Conservation (phyloP, 2,113 vertebrate species). For the Pollachius pollachius region DNA sequence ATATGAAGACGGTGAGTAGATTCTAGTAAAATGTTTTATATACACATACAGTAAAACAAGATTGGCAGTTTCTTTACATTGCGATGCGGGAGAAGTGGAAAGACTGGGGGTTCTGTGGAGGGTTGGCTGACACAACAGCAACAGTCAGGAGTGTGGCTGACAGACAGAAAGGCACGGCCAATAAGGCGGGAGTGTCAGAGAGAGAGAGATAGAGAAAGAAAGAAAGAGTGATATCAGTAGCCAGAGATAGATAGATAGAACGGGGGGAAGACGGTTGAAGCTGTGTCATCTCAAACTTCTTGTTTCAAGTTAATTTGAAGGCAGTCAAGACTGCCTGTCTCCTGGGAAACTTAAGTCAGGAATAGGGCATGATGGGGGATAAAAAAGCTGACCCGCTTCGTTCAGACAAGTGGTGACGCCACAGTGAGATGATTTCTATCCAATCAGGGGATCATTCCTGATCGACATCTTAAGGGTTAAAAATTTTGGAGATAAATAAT, state of each 20-base stretch:
- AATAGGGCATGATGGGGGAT: conserved; percentile 7
- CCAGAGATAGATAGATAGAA: too few species aligned
- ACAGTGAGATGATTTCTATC: conserved; percentile 50
- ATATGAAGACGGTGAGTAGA: conserved; percentile 26
- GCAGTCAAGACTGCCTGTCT: conserved; percentile 35
- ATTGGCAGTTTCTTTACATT: conserved; percentile 48
- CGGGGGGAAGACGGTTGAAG: too few species aligned
- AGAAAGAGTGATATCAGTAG: neutral
- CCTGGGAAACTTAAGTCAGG: conserved; percentile 41
- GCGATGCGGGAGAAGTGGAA: conserved; percentile 38
- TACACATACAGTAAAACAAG: conserved; percentile 60
- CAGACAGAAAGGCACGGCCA: conserved; percentile 45
- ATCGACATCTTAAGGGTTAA: conserved; percentile 45
- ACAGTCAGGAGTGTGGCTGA: conserved; percentile 40
- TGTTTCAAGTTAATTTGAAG: conserved; percentile 40
- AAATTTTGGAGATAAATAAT: conserved; percentile 46
- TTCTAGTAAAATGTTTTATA: conserved; percentile 68
- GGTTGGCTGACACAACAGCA: conserved; percentile 33
- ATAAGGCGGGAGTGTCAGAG: conserved; percentile 19
- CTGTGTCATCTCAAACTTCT: conserved; percentile 30
- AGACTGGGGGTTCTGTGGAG: conserved; percentile 50
- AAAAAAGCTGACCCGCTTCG: conserved; percentile 15
- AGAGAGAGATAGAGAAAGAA: conserved; percentile 25
- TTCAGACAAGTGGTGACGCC: conserved; percentile 55
- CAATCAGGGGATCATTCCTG: conserved; percentile 55